Conservation (phyloP, 2,113 vertebrate genomes). For the Phoenicopterus ruber region DNA sequence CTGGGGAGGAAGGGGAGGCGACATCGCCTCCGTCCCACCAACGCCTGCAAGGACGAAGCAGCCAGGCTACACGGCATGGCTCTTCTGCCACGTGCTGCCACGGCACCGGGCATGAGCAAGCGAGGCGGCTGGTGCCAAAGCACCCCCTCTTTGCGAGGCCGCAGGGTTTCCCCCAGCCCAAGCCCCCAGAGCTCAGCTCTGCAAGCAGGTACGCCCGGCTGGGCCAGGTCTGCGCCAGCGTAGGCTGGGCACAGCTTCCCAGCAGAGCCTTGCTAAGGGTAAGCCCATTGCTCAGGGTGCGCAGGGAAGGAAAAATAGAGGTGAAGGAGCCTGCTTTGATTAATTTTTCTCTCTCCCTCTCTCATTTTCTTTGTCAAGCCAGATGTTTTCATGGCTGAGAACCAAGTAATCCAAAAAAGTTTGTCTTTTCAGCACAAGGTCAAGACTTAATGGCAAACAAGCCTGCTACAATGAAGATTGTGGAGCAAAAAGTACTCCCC, state of each 20-base stretch:
- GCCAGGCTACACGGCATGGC: neutral
- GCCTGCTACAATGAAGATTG: neutral
- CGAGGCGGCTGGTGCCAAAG: fast-evolving
- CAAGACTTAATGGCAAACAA: neutral
- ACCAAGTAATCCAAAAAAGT: neutral
- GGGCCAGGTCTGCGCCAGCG: neutral
- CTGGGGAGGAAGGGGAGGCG: neutral
- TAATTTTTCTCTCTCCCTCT: neutral
- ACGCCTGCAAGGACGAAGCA: neutral
- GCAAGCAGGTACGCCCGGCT: neutral
- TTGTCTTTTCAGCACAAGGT: neutral
- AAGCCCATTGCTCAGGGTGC: fast-evolving
- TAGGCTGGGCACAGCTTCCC: neutral
- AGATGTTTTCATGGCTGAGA: neutral
- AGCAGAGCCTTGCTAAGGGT: neutral
- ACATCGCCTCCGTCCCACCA: fast-evolving
- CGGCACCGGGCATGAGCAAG: fast-evolving
- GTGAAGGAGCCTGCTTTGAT: neutral
- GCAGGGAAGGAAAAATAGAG: neutral
- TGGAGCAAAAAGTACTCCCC: neutral
- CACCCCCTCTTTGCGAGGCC: neutral
- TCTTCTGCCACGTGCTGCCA: neutral
- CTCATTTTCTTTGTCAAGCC: neutral
- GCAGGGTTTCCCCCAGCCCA: neutral
- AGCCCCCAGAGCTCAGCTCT: neutral